Evolutionary conservation across 2,797 vertebrate genomes (phyloP).

Genomic region (Hypotaenidia okinawae): DNA sequence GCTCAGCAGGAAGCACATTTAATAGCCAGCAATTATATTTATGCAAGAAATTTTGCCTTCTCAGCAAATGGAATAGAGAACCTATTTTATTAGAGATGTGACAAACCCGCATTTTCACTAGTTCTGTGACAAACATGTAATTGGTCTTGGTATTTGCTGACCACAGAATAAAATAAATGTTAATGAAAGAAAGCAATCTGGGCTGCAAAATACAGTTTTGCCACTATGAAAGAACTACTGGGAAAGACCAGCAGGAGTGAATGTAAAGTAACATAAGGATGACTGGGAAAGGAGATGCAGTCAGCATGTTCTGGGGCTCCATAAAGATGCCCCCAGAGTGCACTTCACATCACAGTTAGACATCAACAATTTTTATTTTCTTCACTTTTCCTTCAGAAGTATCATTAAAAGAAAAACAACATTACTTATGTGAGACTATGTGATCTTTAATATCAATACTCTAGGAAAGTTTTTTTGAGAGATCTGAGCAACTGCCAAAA

Average conservation of each 20-base stretch:
- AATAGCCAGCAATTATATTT: conserved; percentile 56
- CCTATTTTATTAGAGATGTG: conserved; percentile 43
- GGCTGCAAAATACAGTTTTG: conserved; percentile 8
- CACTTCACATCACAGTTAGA: not conserved
- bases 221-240: not conserved
- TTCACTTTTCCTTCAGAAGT: not conserved
- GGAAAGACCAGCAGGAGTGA: not conserved
- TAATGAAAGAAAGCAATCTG: not conserved
- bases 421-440: not conserved
- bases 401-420: not conserved
- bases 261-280: not conserved
- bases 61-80: conserved; percentile 55
- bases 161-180: conserved; percentile 41
- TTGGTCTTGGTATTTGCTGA: conserved; percentile 23
- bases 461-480: not conserved
- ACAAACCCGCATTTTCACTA: conserved; percentile 49
- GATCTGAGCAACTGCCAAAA: not conserved
- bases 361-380: not conserved
- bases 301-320: not conserved
- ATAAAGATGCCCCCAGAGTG: not conserved
- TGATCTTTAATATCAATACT: not conserved
- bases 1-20: conserved; percentile 59
- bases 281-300: not conserved
- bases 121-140: conserved; percentile 45
- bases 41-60: conserved; percentile 47